These are phyloP conservation scores for Leucoraja ocellata DNA, from an alignment of 2,797 vertebrate species.

Conservation along the genomic window DNA sequence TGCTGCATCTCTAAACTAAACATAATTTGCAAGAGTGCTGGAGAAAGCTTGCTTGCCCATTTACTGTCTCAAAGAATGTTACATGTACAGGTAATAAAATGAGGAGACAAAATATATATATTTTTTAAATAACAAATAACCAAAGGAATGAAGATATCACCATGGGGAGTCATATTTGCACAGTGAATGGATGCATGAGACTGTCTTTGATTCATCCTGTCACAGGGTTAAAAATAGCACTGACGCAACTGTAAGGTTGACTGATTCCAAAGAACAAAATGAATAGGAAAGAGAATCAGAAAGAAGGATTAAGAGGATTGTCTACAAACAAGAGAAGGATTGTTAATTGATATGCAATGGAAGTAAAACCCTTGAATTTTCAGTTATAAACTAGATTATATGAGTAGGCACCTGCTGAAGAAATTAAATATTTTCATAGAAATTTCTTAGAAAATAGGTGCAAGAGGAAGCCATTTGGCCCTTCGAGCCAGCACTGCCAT, in stretches of 20 bases:
- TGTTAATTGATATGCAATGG: not conserved
- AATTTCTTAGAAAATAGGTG: no score
- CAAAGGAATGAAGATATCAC: not conserved
- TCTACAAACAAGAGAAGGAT: not conserved
- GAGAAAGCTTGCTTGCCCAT: not conserved
- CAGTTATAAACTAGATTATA: not conserved
- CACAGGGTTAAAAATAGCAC: not conserved
- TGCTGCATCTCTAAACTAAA: no score
- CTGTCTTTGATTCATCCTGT: not conserved
- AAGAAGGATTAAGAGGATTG: not conserved
- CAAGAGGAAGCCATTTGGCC: no score
- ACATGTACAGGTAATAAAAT: not conserved
- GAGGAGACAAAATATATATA: not conserved
- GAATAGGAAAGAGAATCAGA: not conserved
- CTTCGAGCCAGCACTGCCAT: no score
- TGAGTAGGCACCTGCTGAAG: not conserved
- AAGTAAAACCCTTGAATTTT: not conserved
- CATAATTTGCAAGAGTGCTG: not conserved
- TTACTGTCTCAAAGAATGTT: not conserved
- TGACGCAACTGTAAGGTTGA: conserved; percentile 8
- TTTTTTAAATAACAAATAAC: not conserved
- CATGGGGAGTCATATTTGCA: not conserved
- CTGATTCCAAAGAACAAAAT: not conserved
- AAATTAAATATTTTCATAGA: not conserved
- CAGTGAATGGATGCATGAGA: not conserved